These are phyloP conservation scores for Amblyjoppa fuscipennis DNA, from an alignment of 2,888 invertebrate species.

Conservation along the genomic window DNA sequence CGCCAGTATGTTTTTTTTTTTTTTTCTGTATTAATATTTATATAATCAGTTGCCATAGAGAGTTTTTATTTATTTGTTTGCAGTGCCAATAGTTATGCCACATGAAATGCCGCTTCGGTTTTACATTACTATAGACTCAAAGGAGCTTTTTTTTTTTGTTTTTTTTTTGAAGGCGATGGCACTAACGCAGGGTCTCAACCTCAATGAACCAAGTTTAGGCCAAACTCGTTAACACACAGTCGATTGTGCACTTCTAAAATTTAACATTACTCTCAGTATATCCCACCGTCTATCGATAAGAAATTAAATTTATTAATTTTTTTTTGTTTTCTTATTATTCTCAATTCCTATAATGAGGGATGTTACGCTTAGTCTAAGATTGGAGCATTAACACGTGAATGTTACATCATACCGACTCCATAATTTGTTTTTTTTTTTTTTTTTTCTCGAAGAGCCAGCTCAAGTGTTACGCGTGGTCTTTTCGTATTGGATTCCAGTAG, in stretches of 20 bases:
- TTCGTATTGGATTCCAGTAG: conserved; percentile 43
- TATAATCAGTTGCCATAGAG: conserved; percentile 50
- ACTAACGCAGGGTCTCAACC: conserved; percentile 69
- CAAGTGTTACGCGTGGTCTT: conserved; percentile 40
- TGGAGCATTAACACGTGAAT: conserved; percentile 29
- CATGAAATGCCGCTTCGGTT: conserved; percentile 60
- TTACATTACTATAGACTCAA: conserved; percentile 60
- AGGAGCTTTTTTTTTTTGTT: conserved; percentile 47
- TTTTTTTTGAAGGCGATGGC: conserved; percentile 60
- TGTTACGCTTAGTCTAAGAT: conserved; percentile 57
- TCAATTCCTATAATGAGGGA: conserved; percentile 81
- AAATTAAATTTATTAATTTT: conserved; percentile 71
- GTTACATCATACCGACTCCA: conserved; percentile 23
- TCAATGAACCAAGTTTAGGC: conserved; percentile 77
- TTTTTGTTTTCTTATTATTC: conserved; percentile 47
- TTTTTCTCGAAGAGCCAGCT: conserved; percentile 29
- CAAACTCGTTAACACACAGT: conserved; percentile 79
- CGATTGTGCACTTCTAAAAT: conserved; percentile 79
- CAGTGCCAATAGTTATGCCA: conserved; percentile 60
- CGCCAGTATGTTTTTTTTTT: conserved; percentile 33
- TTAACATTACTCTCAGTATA: conserved; percentile 74
- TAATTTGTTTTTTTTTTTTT: conserved; percentile 1
- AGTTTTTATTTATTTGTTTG: conserved; percentile 36
- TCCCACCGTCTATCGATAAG: conserved; percentile 73
- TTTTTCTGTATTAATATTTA: conserved; percentile 45